phyloP scores from a whole-genome alignment of 1,140 invertebrate species.

The Cryptotermes secundus region DNA sequence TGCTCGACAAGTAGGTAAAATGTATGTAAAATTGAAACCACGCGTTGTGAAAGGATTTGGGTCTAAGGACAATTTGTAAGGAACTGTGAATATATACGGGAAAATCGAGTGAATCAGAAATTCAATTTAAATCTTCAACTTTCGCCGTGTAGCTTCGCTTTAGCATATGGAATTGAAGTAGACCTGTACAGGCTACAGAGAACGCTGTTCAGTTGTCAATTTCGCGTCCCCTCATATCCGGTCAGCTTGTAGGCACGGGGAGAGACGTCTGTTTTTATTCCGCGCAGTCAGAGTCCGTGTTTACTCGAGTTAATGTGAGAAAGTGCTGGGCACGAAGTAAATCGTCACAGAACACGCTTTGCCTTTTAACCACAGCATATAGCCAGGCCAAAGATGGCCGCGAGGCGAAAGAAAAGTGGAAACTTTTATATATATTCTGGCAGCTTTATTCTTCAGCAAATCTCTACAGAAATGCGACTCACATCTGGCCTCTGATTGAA shows the following conservation, averaged over 20 bases:
- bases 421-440: not conserved
- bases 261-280: not conserved
- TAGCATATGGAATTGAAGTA: not conserved
- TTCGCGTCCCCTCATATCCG: not conserved
- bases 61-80: no score
- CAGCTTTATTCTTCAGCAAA: not conserved
- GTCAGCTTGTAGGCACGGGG: not conserved
- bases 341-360: constrained; percentile 1
- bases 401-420: not conserved
- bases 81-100: no score
- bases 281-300: not conserved
- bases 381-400: not conserved
- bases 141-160: not conserved
- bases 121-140: not conserved
- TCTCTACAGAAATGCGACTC: not conserved
- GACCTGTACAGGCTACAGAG: not conserved
- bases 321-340: not conserved
- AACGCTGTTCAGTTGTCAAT: not conserved
- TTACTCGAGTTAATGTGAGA: constrained; percentile 17
- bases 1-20: no score
- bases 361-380: constrained; percentile 16
- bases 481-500: not conserved
- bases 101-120: no score
- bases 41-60: no score
- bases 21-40: no score